phyloP scores from a whole-genome alignment of 2,888 invertebrate genomes.

The Luperina testacea region DNA sequence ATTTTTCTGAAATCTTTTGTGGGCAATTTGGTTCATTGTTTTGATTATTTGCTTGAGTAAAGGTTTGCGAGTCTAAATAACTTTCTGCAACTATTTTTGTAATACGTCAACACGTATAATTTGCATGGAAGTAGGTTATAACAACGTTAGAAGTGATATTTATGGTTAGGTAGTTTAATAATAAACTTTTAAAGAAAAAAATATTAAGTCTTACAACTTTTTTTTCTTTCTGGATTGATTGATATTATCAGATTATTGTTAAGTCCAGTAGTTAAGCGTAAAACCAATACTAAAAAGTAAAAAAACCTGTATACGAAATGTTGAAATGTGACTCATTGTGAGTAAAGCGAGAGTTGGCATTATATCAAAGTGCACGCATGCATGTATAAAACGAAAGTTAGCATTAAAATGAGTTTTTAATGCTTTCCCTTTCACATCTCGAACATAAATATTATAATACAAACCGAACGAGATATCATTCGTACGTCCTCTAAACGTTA shows the following conservation, averaged over 20 bases:
- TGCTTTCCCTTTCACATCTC: conserved; percentile 63
- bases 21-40: not conserved
- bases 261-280: not conserved
- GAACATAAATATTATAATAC: conserved; percentile 31
- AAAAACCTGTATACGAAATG: not conserved
- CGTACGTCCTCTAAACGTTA: not conserved
- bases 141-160: conserved; percentile 1
- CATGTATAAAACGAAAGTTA: conserved; percentile 57
- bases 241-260: not conserved
- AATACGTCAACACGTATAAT: not conserved
- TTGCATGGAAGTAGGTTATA: conserved; percentile 11
- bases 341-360: conserved; percentile 42
- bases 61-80: not conserved
- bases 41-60: not conserved
- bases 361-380: conserved; percentile 48
- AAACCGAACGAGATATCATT: conserved; percentile 32
- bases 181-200: no score
- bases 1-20: not conserved
- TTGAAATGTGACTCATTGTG: conserved; percentile 4
- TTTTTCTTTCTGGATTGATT: not conserved
- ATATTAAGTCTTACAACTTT: no score
- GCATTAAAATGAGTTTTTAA: conserved; percentile 43
- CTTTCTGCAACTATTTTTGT: not conserved
- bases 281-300: not conserved
- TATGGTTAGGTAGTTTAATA: not conserved